phyloP scores from a whole-genome alignment of 2,113 vertebrate genomes.

The Paradoxurus hermaphroditus region DNA sequence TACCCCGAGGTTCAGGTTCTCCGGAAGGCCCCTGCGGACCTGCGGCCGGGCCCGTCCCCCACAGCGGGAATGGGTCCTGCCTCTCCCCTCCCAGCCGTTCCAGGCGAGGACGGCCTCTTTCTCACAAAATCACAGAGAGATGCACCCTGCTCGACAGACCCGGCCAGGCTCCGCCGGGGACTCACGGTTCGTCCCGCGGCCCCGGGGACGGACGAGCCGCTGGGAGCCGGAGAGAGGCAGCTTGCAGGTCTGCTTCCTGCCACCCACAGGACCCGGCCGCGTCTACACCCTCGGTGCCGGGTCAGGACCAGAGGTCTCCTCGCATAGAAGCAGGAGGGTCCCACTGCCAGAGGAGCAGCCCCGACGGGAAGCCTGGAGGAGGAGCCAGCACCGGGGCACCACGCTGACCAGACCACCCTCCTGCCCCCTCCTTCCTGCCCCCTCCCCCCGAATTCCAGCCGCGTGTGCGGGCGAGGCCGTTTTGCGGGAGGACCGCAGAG shows the following conservation, averaged over 20 bases:
- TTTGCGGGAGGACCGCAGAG: neutral
- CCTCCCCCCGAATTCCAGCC: accelerated
- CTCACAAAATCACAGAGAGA: no score
- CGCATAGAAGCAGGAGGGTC: neutral
- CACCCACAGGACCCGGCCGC: neutral
- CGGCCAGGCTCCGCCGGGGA: neutral
- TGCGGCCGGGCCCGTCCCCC: accelerated
- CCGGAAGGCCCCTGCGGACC: neutral
- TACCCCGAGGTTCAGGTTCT: neutral
- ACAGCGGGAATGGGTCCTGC: neutral
- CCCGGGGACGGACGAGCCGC: no score
- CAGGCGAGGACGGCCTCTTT: neutral
- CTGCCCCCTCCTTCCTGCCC: neutral
- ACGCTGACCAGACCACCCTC: neutral
- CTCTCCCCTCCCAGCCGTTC: neutral
- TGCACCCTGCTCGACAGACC: neutral
- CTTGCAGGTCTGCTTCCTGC: neutral
- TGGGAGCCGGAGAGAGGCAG: neutral
- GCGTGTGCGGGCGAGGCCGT: neutral
- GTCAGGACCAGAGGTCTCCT: neutral
- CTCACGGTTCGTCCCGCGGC: neutral
- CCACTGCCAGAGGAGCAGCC: neutral
- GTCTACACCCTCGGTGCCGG: no score
- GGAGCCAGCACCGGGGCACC: accelerated
- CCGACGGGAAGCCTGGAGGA: neutral